These are phyloP conservation scores for Labeo catla DNA, from an alignment of 2,113 vertebrate genomes.

Conservation along the genomic window DNA sequence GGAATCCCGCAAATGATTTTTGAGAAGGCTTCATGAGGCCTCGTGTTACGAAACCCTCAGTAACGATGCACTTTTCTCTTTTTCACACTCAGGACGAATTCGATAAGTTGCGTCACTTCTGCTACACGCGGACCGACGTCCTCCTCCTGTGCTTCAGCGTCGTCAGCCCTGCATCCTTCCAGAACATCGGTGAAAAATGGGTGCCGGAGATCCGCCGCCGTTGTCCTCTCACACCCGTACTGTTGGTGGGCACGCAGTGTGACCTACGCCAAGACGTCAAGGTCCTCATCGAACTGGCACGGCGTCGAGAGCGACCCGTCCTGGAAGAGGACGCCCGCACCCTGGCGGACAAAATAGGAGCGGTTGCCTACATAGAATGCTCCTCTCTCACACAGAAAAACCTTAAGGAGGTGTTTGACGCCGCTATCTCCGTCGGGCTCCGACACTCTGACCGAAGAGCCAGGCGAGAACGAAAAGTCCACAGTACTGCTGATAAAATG, in stretches of 20 bases:
- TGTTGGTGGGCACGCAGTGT: constrained; percentile 84
- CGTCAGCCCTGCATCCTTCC: constrained; percentile 83
- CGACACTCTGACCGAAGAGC: constrained; percentile 70
- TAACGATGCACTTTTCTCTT: constrained; percentile 5
- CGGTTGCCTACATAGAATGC: constrained; percentile 82
- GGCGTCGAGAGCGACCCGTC: constrained; percentile 76
- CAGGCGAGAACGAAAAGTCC: constrained; percentile 76
- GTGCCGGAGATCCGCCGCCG: constrained; percentile 79
- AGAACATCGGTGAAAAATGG: constrained; percentile 84
- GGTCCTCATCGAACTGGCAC: constrained; percentile 79
- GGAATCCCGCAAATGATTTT: constrained; percentile 19
- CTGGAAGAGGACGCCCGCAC: constrained; percentile 71
- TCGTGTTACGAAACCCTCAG: background rate
- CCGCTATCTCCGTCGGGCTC: constrained; percentile 80
- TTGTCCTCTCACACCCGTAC: constrained; percentile 77
- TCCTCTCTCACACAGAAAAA: constrained; percentile 86
- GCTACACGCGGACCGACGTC: constrained; percentile 81
- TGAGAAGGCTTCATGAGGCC: background rate
- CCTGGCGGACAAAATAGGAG: constrained; percentile 77
- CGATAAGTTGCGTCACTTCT: constrained; percentile 84
- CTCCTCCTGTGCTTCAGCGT: constrained; percentile 87
- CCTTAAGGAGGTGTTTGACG: constrained; percentile 85
- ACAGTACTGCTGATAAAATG: constrained; percentile 81
- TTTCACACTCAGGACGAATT: constrained; percentile 80
- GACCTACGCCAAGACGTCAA: constrained; percentile 84